Conservation (phyloP, 1,140 invertebrate genomes). For the Zaprionus vittiger region DNA sequence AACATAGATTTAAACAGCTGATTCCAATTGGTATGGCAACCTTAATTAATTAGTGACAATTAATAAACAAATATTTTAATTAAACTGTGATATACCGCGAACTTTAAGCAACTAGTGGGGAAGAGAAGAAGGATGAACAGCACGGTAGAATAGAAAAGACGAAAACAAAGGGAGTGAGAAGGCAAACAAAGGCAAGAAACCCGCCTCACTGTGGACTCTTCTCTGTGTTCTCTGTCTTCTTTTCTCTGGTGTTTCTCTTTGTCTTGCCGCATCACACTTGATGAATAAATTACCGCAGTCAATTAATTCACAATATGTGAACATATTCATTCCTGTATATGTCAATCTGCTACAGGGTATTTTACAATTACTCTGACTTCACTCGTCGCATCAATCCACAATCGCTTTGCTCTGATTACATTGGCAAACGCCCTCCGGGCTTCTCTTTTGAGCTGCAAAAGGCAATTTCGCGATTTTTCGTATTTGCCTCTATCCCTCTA, state of each 20-base stretch:
- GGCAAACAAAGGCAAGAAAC: constrained; percentile 12
- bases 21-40: no score
- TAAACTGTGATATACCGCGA: no score
- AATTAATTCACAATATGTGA: neutral
- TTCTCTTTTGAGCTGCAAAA: neutral
- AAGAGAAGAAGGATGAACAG: no score
- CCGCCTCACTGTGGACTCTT: neutral
- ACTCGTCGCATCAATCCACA: neutral
- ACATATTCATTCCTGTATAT: neutral
- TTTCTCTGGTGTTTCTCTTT: neutral
- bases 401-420: neutral
- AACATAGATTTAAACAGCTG: no score
- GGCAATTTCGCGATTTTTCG: constrained; percentile 26
- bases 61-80: no score
- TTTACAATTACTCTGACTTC: neutral
- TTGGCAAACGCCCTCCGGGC: neutral
- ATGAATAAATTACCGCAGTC: neutral
- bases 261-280: neutral
- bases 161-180: neutral
- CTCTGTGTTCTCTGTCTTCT: neutral
- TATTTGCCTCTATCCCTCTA: constrained; percentile 13
- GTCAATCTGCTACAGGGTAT: neutral
- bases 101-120: neutral
- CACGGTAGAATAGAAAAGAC: no score
- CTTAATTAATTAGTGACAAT: no score